Evolutionary conservation across 2,888 invertebrate species (phyloP).

Genomic region (Diaperis boleti): DNA sequence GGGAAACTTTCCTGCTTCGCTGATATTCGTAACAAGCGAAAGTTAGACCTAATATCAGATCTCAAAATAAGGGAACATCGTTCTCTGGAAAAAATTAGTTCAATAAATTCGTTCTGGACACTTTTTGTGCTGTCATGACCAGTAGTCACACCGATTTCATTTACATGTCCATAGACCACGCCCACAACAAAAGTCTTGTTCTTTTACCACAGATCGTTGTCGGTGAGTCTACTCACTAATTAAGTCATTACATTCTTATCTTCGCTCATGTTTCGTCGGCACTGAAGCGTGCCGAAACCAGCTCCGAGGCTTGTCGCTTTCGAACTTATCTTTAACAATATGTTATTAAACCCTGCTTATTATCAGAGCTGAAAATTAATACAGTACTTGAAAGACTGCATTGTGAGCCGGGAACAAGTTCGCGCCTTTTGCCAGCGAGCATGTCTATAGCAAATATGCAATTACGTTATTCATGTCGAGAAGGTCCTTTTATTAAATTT

Average conservation of each 20-base stretch:
- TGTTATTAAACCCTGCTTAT: slow-evolving; percentile 12
- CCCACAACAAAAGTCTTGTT: too few relatives aligned
- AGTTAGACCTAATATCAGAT: slow-evolving; percentile 12
- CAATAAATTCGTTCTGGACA: not conserved
- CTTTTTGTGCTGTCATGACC: not conserved
- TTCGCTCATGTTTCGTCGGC: not conserved
- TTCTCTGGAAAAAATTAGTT: not conserved
- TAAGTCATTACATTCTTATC: not conserved
- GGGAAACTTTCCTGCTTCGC: not conserved
- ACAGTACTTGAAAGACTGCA: not conserved
- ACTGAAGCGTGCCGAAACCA: not conserved
- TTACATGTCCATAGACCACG: not conserved
- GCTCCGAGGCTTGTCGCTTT: slow-evolving; percentile 4
- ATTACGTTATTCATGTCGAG: slow-evolving; percentile 17
- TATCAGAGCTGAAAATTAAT: slow-evolving; percentile 5
- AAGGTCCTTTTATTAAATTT: slow-evolving; percentile 19
- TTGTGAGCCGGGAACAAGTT: not conserved
- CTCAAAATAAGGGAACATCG: slow-evolving; percentile 9
- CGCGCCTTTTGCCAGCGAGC: not conserved
- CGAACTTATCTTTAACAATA: not conserved
- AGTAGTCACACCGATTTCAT: not conserved
- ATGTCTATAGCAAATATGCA: slow-evolving; percentile 11
- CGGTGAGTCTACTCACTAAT: not conserved
- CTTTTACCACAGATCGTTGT: too few relatives aligned
- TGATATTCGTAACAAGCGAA: slow-evolving; percentile 20